Evolutionary conservation across 2,797 vertebrate species (phyloP), one percentile per base, ranked within the genome.

Genomic region (Hypotaenidia okinawae): DNA sequence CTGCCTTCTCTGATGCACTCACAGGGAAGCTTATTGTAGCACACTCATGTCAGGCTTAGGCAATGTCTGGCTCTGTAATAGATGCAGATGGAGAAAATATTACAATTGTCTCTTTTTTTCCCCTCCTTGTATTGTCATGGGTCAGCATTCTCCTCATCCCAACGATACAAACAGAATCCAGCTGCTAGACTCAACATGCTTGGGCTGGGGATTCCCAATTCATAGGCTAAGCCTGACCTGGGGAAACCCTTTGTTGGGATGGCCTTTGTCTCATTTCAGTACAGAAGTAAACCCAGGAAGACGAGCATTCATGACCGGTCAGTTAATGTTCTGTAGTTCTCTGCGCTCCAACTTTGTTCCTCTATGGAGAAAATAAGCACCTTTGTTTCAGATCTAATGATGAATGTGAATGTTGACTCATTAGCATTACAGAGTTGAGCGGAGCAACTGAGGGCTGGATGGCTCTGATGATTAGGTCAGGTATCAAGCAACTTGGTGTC

Each of bases 381-480:
- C 43, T 87, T 94, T 93, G 74, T 78, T 94, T 80, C 61, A 6
- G 68, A n/a, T 59, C 85, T 93, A 39, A 49, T 54, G 89, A 39
- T 84, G 75, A 59, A 63, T 74, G 51, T 67, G 47, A 49, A 55
- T 33, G 27, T 86, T 54, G 19, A 30, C 35, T 90, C 58, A 1
- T 85, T 47, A 66, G 78, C 2, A 1, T 88, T 75, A 82, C 15
- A 16, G 63, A 43, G 9, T 78, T 61, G 21, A 37, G 37, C 11
- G 11, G 37, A 37, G 37, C 37, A 37, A 12, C 63, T 32, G 57
- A 32, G 45, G 54, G 9, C 45, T 49, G 43, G 32, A 8, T 45
- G 69, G 37, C 59, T 73, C 51, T 64, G 59, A 7, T 2, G 2
- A 51, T 78, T 24, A 4, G 80, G 58, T 61, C 45, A 47, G 28